Percentiles rank a stretch among this genome's conserved stretches.
Evolutionary conservation across 2,888 invertebrate species (phyloP).

Genomic region (Xestia c-nigrum): DNA sequence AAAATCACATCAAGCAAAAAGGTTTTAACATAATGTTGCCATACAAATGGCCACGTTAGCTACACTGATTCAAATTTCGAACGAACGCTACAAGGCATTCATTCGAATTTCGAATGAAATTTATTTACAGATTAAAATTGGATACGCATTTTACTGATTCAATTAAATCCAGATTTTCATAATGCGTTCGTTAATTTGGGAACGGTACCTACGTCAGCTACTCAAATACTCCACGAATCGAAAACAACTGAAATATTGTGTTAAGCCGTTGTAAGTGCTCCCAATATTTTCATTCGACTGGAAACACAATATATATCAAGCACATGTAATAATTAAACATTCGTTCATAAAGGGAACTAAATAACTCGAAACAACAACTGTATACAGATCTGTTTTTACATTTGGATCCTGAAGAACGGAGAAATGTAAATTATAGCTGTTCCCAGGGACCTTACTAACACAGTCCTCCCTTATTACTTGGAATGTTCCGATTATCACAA

Average conservation of each 20-base stretch:
- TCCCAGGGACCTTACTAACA: not conserved
- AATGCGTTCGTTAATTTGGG: constrained; percentile 38
- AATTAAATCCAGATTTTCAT: constrained; percentile 52
- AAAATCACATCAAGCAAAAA: constrained; percentile 44
- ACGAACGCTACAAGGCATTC: constrained; percentile 17
- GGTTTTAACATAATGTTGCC: constrained; percentile 41
- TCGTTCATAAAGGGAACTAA: not conserved
- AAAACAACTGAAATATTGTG: constrained; percentile 30
- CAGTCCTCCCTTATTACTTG: constrained; percentile 12
- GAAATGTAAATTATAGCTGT: not conserved
- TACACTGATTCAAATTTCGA: constrained; percentile 44
- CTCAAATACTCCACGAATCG: constrained; percentile 26
- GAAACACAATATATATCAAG: not conserved
- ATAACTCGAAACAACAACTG: not conserved
- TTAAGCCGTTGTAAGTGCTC: not conserved
- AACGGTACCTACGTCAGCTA: constrained; percentile 24
- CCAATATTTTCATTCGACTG: constrained; percentile 29
- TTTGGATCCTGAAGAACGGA: not conserved
- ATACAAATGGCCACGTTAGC: constrained; percentile 18
- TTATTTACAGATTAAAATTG: constrained; percentile 47
- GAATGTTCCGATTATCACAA: constrained; percentile 32
- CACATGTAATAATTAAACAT: constrained; percentile 1
- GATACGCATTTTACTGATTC: constrained; percentile 33
- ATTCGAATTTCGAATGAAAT: constrained; percentile 43
- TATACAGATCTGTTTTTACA: not conserved